Base-by-base conservation (phyloP, 2,797 vertebrate species). In the Typhlichthys subterraneus region DNA sequence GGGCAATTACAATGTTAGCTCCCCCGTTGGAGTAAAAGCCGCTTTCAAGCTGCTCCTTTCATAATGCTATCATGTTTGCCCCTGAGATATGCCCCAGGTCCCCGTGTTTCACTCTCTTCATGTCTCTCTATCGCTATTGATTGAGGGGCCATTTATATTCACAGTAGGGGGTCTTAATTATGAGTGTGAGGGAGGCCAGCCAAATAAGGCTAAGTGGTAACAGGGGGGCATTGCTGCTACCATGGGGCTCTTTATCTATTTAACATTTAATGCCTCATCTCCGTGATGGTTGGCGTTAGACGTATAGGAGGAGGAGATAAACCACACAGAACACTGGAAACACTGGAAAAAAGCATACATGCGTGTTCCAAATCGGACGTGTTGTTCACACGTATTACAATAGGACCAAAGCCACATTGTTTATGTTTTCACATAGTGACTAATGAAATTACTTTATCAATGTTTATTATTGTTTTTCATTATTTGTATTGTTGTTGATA, bases 1-100 rank as follows among this genome's bases (percentile, higher is more conserved):
- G 81, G 90, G 91, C 93, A 95, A 95, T 88, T 89, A 91, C 81
- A 72, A 84, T 57, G 88, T 94, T 93, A 93, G 93, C 89, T 92
- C 86, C 93, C 93, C 89, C 93, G 93, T 96, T 94, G 94, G 93
- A 93, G 92, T 83, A 55, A 92, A 92, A 93, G 88, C 93, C 93
- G 94, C 94, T 94, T 93, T 93, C 94, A 95, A 95, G 94, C 94
- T 94, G 94, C 93, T 95, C 90, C 90, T 93, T 93, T 91, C 94
- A 93, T 94, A 95, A 94, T 89, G 90, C 93, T 94, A 94, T 95
- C 92, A 59, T 72, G 78, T 91, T 95, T 93, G 90, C 92, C 94
- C 93, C 92, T 86, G 85, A 93, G 91, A 90, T 58, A 75, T 90
- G 80, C 88, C 79, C 84, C 62, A 65, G 77, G 89, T 87, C 87